A percentile compares a stretch with the other conserved stretches of the same genome.
phyloP scores from a whole-genome alignment of 2,797 vertebrate genomes.

The Cryptoblepharus egeriae region DNA sequence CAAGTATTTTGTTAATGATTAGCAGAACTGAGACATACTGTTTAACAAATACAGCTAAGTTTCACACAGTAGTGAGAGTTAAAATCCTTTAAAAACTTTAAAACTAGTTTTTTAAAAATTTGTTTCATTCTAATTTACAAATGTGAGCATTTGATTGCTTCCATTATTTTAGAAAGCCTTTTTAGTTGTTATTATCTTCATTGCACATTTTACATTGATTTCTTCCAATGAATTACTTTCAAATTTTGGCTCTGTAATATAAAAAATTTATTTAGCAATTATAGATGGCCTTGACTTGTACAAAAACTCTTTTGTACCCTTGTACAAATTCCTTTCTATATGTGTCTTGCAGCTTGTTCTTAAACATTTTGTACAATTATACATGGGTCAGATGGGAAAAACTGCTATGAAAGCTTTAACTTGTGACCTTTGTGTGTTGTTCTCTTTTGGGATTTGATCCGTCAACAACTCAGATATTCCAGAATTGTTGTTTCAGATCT shows the following conservation, averaged over 20 bases:
- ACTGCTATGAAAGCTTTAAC: background rate
- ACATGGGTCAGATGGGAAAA: background rate
- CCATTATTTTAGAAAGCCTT: background rate
- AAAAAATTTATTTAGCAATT: background rate
- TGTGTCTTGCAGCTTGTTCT: background rate
- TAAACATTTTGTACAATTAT: background rate
- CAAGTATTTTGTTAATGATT: slow-evolving; percentile 49
- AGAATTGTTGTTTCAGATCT: slow-evolving; percentile 38
- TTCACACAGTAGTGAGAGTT: slow-evolving; percentile 30
- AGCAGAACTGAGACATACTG: slow-evolving; percentile 59
- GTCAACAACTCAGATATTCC: slow-evolving; percentile 18
- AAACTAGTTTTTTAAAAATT: background rate
- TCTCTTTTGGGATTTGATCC: slow-evolving; percentile 33
- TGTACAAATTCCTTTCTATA: fast-evolving
- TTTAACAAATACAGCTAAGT: slow-evolving; percentile 58
- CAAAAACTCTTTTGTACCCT: no score
- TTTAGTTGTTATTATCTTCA: background rate
- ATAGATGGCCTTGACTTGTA: slow-evolving; percentile 6
- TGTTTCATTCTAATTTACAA: background rate
- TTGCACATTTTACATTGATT: background rate
- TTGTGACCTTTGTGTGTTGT: background rate
- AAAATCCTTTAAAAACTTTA: slow-evolving; percentile 22
- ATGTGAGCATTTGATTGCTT: background rate
- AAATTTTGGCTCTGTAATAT: background rate
- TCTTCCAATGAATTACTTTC: background rate